Conservation (phyloP, 2,888 invertebrate species). For the Stenotaenia linearis region DNA sequence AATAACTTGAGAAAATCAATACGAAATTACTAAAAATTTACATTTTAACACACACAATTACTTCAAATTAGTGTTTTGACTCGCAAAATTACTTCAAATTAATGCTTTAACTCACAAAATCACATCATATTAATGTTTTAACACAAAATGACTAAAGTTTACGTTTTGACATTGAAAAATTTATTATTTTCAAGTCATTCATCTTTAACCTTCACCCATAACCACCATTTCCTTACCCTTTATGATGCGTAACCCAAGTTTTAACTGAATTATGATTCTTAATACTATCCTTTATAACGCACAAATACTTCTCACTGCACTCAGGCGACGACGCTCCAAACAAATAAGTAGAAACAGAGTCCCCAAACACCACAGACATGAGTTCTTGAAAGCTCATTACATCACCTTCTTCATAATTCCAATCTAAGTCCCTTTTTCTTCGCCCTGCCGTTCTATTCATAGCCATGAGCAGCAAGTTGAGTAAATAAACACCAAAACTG, state of each 20-base stretch:
- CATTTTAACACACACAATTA: too few species aligned
- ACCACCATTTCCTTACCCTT: background rate
- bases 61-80: too few species aligned
- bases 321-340: background rate
- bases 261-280: background rate
- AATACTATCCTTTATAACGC: background rate
- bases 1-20: too few species aligned
- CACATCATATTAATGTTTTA: too few species aligned
- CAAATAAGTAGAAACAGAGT: background rate
- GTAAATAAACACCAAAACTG: conserved; percentile 35
- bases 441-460: conserved; percentile 28
- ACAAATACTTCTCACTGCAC: background rate
- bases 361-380: background rate
- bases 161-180: too few species aligned
- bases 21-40: too few species aligned
- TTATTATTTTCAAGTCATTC: too few species aligned
- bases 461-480: conserved; percentile 32
- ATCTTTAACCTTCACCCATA: too few species aligned
- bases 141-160: too few species aligned
- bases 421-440: background rate
- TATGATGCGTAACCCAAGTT: background rate
- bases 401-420: background rate
- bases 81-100: too few species aligned
- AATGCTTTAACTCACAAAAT: too few species aligned
- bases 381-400: background rate